phyloP scores from a whole-genome alignment of 2,888 invertebrate genomes.

The Ornithoptera priamus region DNA sequence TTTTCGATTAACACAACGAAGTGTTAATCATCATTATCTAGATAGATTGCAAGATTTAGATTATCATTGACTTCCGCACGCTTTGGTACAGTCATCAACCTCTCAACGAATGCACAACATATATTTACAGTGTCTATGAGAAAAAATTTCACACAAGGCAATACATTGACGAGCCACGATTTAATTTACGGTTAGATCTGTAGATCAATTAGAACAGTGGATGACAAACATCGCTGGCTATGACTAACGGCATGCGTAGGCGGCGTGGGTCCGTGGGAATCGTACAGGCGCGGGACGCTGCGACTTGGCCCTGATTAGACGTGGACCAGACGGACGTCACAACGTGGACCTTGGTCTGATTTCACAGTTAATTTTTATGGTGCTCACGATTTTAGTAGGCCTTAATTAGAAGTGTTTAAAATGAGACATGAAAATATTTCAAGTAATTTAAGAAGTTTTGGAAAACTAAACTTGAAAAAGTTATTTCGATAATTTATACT shows the following conservation, averaged over 20 bases:
- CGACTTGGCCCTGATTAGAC: slow-evolving; percentile 49
- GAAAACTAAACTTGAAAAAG: no score
- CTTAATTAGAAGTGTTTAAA: no score
- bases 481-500: no score
- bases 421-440: no score
- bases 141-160: slow-evolving; percentile 51
- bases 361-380: slow-evolving; percentile 26
- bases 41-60: no score
- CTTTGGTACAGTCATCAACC: no score
- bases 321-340: slow-evolving; percentile 40
- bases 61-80: no score
- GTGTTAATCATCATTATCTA: no score
- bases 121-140: background rate
- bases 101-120: no score
- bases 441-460: no score
- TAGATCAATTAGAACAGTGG: slow-evolving; percentile 73
- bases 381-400: slow-evolving; percentile 2
- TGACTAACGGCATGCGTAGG: slow-evolving; percentile 72
- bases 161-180: slow-evolving; percentile 62
- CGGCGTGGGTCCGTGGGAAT: slow-evolving; percentile 68
- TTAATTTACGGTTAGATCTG: slow-evolving; percentile 73
- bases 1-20: no score
- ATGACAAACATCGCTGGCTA: slow-evolving; percentile 60
- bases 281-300: slow-evolving; percentile 37
- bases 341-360: slow-evolving; percentile 30